Percentiles rank a stretch among this genome's conserved stretches.
These are phyloP conservation scores for Meleagris gallopavo DNA, from an alignment of 2,113 vertebrate genomes.

Conservation along the genomic window DNA sequence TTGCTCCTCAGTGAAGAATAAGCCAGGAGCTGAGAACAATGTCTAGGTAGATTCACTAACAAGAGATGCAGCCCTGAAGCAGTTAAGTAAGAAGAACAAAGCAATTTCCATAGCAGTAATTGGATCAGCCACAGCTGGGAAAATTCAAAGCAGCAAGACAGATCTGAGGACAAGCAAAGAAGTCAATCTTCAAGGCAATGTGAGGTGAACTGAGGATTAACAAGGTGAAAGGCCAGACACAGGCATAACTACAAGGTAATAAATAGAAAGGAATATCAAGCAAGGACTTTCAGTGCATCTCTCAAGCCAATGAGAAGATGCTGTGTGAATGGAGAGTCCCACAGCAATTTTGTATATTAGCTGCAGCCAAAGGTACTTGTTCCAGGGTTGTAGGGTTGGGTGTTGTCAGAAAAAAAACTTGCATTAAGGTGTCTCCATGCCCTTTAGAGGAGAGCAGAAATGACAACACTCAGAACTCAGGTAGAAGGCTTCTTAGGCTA, in stretches of 20 bases:
- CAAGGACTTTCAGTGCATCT: not conserved
- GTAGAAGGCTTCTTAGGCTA: not conserved
- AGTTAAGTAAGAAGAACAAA: not conserved
- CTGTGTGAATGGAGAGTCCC: too few relatives aligned
- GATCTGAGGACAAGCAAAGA: not conserved
- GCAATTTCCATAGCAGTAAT: not conserved
- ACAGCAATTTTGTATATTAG: not conserved
- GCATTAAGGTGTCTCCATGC: fast-evolving
- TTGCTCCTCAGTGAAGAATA: not conserved
- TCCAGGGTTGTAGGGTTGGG: not conserved
- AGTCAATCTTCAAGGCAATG: not conserved
- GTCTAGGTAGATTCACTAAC: not conserved
- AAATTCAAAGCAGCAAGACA: not conserved
- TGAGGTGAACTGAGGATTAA: not conserved
- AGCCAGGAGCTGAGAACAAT: not conserved
- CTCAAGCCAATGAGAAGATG: not conserved
- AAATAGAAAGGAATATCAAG: not conserved
- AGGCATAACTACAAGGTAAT: fast-evolving
- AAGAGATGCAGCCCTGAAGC: not conserved
- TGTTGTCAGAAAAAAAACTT: fast-evolving
- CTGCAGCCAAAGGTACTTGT: not conserved
- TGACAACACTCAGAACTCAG: not conserved
- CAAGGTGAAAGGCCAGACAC: not conserved
- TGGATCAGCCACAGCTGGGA: not conserved
- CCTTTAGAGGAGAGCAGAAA: fast-evolving